These are phyloP conservation scores for Pyrgus malvae DNA, from an alignment of 2,888 invertebrate species.

Conservation along the genomic window DNA sequence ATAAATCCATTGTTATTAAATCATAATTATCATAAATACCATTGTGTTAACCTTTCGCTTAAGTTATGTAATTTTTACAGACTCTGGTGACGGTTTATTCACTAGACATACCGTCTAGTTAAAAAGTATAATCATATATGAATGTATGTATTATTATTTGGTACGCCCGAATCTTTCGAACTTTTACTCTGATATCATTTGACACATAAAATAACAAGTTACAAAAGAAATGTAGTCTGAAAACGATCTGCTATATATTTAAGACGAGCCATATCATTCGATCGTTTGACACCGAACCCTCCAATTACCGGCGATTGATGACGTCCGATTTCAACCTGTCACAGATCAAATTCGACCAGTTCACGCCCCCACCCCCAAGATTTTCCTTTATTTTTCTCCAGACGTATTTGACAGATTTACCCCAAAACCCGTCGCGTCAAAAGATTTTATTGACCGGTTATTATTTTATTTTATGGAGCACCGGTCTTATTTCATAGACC, in stretches of 20 bases:
- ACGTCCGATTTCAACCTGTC: slow-evolving; percentile 60
- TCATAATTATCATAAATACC: too few species aligned
- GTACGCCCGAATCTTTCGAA: too few species aligned
- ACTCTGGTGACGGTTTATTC: too few species aligned
- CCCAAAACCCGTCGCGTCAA: slow-evolving; percentile 52
- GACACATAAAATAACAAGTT: slow-evolving; percentile 1
- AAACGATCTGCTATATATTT: slow-evolving; percentile 31
- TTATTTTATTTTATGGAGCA: slow-evolving; percentile 80
- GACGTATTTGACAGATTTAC: slow-evolving; percentile 74
- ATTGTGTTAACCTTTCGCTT: too few species aligned
- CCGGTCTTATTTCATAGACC: slow-evolving; percentile 77
- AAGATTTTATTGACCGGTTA: slow-evolving; percentile 78
- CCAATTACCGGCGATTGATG: slow-evolving; percentile 76
- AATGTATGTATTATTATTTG: too few species aligned
- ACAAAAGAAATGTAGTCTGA: slow-evolving; percentile 17
- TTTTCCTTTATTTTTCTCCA: slow-evolving; percentile 52
- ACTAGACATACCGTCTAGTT: too few species aligned
- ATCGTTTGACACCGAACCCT: slow-evolving; percentile 59
- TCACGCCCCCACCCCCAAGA: slow-evolving; percentile 57
- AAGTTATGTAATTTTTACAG: too few species aligned
- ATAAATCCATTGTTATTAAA: too few species aligned
- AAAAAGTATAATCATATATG: too few species aligned
- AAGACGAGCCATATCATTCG: slow-evolving; percentile 54
- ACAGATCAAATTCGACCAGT: slow-evolving; percentile 73
- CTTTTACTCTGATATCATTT: too few species aligned